Percentiles rank a stretch among this genome's conserved stretches.
phyloP scores from a whole-genome alignment of 2,797 vertebrate species.

The Choloepus didactylus region DNA sequence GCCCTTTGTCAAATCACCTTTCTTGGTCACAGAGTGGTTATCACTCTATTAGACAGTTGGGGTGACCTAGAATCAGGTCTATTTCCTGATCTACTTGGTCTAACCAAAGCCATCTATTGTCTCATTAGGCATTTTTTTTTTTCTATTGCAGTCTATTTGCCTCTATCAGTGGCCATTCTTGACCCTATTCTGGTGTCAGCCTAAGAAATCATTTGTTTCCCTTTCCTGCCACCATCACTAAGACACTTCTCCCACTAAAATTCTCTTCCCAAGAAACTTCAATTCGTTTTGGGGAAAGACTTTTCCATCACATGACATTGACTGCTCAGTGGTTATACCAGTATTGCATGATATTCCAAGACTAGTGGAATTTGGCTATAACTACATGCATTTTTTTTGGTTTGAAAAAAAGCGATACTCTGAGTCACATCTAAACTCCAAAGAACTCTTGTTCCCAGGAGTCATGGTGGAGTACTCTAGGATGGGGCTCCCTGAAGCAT shows the following conservation, averaged over 20 bases:
- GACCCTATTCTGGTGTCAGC: not conserved
- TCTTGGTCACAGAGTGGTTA: not conserved
- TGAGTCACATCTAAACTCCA: not conserved
- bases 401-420: not conserved
- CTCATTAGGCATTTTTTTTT: not conserved
- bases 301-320: not conserved
- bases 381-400: not conserved
- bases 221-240: not conserved
- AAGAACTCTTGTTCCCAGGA: not conserved
- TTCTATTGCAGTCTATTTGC: not conserved
- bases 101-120: not conserved
- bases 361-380: not conserved
- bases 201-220: not conserved
- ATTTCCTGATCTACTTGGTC: not conserved
- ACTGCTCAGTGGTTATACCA: not conserved
- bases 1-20: not conserved
- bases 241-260: not conserved
- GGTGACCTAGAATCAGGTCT: not conserved
- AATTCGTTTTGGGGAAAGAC: not conserved
- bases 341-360: not conserved
- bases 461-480: not conserved
- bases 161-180: not conserved
- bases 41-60: not conserved
- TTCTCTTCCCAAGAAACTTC: conserved; percentile 11
- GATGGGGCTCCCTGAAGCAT: not conserved